Conservation (phyloP, 2,113 vertebrate genomes). For the Bubalus kerabau region DNA sequence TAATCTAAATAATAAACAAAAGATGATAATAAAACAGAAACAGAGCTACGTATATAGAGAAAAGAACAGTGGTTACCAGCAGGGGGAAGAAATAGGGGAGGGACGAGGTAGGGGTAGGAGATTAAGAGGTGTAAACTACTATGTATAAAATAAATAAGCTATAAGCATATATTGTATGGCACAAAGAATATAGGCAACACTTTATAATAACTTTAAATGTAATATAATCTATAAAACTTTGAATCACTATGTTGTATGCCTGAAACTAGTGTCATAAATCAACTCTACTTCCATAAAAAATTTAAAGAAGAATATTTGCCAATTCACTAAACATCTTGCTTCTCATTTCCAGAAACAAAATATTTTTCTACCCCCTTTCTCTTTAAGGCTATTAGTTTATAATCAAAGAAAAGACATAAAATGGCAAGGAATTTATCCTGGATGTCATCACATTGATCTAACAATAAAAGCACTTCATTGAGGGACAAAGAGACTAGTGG, state of each 20-base stretch:
- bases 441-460: not conserved
- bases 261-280: not conserved
- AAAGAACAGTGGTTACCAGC: not conserved
- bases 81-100: not conserved
- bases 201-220: not conserved
- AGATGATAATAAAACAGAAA: not conserved
- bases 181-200: not conserved
- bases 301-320: not conserved
- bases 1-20: not conserved
- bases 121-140: not conserved
- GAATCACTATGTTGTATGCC: not conserved
- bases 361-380: not conserved
- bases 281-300: not conserved
- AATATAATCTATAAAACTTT: not conserved
- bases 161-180: not conserved
- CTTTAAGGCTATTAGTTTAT: not conserved
- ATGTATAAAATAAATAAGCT: not conserved
- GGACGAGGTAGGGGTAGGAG: not conserved
- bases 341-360: not conserved
- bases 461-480: not conserved
- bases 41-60: not conserved
- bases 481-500: not conserved
- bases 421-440: not conserved
- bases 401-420: not conserved
- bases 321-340: not conserved